A percentile compares a stretch with the other conserved stretches of the same genome.
Conservation (phyloP, 2,888 invertebrate species). For the Amphimallon solstitiale region DNA sequence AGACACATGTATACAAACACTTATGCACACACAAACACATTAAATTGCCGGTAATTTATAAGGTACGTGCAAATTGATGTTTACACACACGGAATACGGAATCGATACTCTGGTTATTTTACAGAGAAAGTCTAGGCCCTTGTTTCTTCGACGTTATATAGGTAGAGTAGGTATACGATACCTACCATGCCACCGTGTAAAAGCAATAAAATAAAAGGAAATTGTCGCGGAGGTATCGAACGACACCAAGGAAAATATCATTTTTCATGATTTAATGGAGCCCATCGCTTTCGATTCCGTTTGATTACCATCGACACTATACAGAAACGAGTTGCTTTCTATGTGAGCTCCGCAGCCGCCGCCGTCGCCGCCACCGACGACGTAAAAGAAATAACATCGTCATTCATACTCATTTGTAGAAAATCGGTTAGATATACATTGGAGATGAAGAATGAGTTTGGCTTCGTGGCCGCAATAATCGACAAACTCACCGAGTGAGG, state of each 20-base stretch:
- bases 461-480: neutral
- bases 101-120: neutral
- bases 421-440: constrained; percentile 3
- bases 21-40: neutral
- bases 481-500: constrained; percentile 6
- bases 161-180: too few species aligned
- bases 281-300: neutral
- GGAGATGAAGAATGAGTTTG: constrained; percentile 1
- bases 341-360: too few species aligned
- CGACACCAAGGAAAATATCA: neutral
- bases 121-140: too few species aligned
- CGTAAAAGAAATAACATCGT: constrained; percentile 5
- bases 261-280: constrained; percentile 1
- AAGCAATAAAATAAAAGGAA: too few species aligned
- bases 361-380: neutral
- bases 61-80: constrained; percentile 22
- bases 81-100: constrained; percentile 6
- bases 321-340: neutral
- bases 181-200: too few species aligned
- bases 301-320: neutral
- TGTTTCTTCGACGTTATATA: too few species aligned
- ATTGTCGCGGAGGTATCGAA: too few species aligned
- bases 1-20: too few species aligned
- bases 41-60: constrained; percentile 19
- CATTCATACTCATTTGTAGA: constrained; percentile 22